These are phyloP conservation scores for Lasioglossum calceatum DNA, from an alignment of 2,888 invertebrate species.

Conservation along the genomic window DNA sequence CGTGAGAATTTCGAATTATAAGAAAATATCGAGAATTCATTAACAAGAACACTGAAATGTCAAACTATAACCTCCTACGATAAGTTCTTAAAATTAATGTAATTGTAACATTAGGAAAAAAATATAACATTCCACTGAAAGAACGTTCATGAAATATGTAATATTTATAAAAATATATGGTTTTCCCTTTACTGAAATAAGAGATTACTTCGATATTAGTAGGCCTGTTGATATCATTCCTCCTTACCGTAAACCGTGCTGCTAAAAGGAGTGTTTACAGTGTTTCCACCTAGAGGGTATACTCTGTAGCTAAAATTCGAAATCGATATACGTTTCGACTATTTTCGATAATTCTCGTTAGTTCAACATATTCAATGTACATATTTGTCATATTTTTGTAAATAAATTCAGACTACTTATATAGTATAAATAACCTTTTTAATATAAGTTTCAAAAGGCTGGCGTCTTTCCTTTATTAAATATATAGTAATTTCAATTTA, in stretches of 20 bases:
- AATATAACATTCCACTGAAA: constrained; percentile 67
- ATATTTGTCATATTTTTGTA: neutral
- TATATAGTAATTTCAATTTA: constrained; percentile 53
- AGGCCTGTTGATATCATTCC: constrained; percentile 60
- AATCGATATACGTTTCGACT: constrained; percentile 44
- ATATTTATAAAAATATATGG: constrained; percentile 60
- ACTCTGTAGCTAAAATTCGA: constrained; percentile 7
- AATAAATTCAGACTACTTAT: neutral
- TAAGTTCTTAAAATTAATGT: constrained; percentile 15
- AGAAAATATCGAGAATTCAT: neutral
- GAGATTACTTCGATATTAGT: constrained; percentile 76
- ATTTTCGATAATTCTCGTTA: constrained; percentile 17
- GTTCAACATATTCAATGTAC: neutral
- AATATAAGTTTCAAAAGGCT: neutral
- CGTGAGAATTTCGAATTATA: neutral
- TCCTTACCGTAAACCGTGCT: constrained; percentile 77
- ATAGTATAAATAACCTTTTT: neutral
- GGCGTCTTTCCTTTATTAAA: constrained; percentile 8
- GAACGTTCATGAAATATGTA: constrained; percentile 36
- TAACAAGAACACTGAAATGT: constrained; percentile 25
- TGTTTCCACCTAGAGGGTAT: constrained; percentile 41
- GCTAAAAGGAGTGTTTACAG: constrained; percentile 67
- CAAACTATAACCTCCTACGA: constrained; percentile 35
- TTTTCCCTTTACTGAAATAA: constrained; percentile 49
- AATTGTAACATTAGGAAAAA: constrained; percentile 50